These are phyloP conservation scores for Dolomedes plantarius DNA, from an alignment of 2,888 invertebrate species.

Conservation along the genomic window DNA sequence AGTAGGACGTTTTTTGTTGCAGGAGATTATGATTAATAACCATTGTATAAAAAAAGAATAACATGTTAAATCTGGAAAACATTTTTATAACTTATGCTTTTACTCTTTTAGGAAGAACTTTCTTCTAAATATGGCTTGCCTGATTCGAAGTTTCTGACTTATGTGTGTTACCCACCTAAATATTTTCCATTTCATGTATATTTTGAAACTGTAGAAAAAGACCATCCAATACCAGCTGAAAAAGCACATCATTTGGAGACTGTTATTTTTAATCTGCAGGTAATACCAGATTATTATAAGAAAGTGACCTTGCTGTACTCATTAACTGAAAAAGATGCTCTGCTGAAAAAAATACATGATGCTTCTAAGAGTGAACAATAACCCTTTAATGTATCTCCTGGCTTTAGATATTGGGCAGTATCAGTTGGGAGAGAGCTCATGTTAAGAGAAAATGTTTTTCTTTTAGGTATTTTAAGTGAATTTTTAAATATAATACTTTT, in stretches of 20 bases:
- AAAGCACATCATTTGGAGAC: conserved; percentile 90
- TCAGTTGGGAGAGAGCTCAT: no score
- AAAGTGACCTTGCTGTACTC: conserved; percentile 88
- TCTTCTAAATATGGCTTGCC: conserved; percentile 85
- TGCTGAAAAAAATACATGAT: conserved; percentile 76
- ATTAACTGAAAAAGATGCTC: conserved; percentile 84
- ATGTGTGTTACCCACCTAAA: conserved; percentile 96
- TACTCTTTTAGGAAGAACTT: conserved; percentile 83
- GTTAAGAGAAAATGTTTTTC: no score
- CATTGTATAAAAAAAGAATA: no score
- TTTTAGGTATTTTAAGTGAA: no score
- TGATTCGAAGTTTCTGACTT: conserved; percentile 84
- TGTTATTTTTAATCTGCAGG: conserved; percentile 92
- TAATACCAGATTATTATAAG: conserved; percentile 89
- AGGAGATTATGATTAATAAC: no score
- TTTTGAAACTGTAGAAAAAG: conserved; percentile 88
- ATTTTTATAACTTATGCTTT: no score
- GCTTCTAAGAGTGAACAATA: background rate
- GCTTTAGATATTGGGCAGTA: no score
- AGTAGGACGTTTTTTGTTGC: no score
- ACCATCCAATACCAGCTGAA: conserved; percentile 86
- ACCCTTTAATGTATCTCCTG: no score
- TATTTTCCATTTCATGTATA: conserved; percentile 98
- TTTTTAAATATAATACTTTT: no score
- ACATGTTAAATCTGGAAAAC: no score